Evolutionary conservation across 2,888 invertebrate species (phyloP).

Genomic region (Drosophila mimetica): DNA sequence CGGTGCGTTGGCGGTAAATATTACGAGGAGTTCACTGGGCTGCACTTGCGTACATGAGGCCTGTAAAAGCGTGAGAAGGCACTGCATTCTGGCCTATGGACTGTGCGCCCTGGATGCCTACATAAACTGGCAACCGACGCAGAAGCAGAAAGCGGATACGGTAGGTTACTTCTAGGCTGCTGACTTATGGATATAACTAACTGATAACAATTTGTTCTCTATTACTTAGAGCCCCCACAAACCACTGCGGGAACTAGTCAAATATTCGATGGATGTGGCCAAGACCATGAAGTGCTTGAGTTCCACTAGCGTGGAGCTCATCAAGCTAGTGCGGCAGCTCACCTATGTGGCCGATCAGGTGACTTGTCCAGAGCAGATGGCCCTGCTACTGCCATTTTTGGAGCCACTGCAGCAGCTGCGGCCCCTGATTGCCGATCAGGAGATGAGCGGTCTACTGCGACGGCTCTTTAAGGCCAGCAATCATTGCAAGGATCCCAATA

Average conservation of each 20-base stretch:
- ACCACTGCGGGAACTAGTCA: conserved; percentile 49
- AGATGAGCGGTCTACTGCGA: conserved; percentile 60
- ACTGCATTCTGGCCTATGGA: conserved; percentile 69
- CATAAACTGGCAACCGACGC: conserved; percentile 47
- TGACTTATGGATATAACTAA: no score
- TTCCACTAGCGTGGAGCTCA: conserved; percentile 47
- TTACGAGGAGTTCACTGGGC: conserved; percentile 62
- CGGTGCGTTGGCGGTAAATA: conserved; percentile 55
- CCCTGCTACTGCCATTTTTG: conserved; percentile 56
- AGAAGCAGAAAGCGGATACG: conserved; percentile 32
- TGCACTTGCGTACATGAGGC: conserved; percentile 52
- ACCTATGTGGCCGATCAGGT: conserved; percentile 41
- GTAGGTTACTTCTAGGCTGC: conserved; percentile 19
- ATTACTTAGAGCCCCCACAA: conserved; percentile 21
- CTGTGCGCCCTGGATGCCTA: conserved; percentile 59
- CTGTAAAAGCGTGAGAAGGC: conserved; percentile 76
- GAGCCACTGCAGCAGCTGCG: conserved; percentile 59
- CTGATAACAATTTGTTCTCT: no score
- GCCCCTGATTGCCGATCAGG: conserved; percentile 49
- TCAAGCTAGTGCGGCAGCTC: conserved; percentile 43
- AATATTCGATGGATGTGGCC: conserved; percentile 66
- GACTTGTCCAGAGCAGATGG: conserved; percentile 49
- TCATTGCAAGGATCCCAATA: conserved; percentile 32
- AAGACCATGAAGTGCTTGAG: conserved; percentile 71
- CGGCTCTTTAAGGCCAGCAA: conserved; percentile 66